Base-by-base conservation (phyloP, 2,113 vertebrate species). In the Osmerus eperlanus region DNA sequence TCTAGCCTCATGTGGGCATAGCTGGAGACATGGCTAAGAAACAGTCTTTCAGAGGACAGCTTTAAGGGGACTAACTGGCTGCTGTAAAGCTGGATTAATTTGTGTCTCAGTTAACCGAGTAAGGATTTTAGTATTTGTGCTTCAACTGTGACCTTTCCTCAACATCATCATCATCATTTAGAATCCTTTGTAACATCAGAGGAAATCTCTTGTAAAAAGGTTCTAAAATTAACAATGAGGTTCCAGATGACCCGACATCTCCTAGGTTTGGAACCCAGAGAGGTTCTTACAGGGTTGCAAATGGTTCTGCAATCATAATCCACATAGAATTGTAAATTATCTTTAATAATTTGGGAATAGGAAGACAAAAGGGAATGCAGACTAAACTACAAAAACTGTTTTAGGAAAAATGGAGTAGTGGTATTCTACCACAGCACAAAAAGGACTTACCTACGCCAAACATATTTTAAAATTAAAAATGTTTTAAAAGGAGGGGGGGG, bases 61-160 rank as follows among this genome's bases (percentile, higher is more conserved):
- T 41, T 41, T 6, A 41, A 41, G 36, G 36, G 36, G 36, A 41
- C 36, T 41, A 41, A 41, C 36, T 41, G 36, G 36, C 36, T 56
- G 7, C n/a, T 56, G n/a, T 4, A n/a, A 56, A 62, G 3, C 13
- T 14, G 8, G 19, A 2, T 61, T 21, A 3, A 12, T 61, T 18
- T 18, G 59, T 25, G 9, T 61, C 19, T 28, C 13, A 14, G 19
- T 8, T 61, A 13, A 1, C 21, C 21, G 59, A 11, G 70, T 73
- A 56, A 25, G 55, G 14, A n/a, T 56, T 56, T 56, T 2, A 56
- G 54, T 81, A 76, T 73, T 85, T 67, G 83, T 85, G 85, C 82
- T 85, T 86, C 3, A 75, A 84, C 86, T 78, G 78, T 77, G n/a
- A 67, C 73, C 55, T 68, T 69, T 71, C 64, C 56, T 21, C 8